Evolutionary conservation across 2,113 vertebrate species (phyloP).

Genomic region (Phaethornis superciliosus): DNA sequence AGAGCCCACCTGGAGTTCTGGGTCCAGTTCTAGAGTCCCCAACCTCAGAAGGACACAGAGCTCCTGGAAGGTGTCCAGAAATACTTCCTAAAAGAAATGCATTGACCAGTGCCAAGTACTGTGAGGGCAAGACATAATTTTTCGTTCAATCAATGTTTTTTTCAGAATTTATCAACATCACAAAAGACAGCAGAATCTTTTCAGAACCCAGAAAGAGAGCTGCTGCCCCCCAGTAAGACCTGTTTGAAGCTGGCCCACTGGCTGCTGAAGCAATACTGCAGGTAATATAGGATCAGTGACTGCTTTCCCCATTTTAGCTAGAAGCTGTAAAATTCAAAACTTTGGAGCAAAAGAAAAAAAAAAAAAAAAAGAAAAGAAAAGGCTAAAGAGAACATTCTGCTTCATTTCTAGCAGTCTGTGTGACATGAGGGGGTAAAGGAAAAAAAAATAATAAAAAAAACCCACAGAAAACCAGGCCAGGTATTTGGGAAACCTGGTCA

Average conservation of each 20-base stretch:
- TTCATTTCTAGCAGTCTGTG: background rate
- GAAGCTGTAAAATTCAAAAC: background rate
- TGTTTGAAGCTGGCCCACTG: background rate
- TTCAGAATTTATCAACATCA: background rate
- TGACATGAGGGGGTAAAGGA: background rate
- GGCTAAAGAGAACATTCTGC: background rate
- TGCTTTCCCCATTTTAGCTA: background rate
- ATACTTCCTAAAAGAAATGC: background rate
- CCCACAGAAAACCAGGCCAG: background rate
- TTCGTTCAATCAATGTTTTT: background rate
- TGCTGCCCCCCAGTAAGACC: background rate
- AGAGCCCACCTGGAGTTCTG: no score
- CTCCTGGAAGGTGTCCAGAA: no score
- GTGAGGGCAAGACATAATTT: background rate
- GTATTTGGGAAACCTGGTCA: background rate
- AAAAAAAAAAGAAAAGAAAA: no score
- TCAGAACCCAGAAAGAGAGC: background rate
- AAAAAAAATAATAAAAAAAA: background rate
- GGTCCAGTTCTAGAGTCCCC: no score
- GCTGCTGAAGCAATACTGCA: background rate
- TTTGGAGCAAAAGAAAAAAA: no score
- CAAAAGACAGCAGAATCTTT: background rate
- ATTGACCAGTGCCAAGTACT: background rate
- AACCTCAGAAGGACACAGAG: no score
- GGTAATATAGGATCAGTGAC: background rate